phyloP scores from a whole-genome alignment of 2,797 vertebrate genomes.

The Tiaroga cobitis region DNA sequence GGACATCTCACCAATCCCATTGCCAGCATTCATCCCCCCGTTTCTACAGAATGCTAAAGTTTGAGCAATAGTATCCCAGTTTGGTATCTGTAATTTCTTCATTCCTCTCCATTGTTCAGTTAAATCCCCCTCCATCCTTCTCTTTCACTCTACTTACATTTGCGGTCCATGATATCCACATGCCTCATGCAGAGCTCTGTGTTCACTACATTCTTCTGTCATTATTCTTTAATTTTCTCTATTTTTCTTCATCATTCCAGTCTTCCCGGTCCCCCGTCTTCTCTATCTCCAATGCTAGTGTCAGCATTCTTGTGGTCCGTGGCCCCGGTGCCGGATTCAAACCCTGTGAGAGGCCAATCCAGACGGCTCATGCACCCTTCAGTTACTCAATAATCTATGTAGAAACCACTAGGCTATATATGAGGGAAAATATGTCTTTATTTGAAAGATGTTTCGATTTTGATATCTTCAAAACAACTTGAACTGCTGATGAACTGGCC shows the following conservation, averaged over 20 bases:
- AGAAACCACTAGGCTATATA: background rate
- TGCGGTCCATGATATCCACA: background rate
- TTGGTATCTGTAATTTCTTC: constrained; percentile 11
- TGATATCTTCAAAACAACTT: background rate
- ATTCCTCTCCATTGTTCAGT: background rate
- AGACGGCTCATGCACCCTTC: background rate
- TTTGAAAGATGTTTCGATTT: background rate
- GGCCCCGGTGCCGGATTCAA: constrained; percentile 9
- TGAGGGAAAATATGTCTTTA: background rate
- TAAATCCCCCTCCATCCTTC: constrained; percentile 27
- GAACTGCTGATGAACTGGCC: constrained; percentile 7
- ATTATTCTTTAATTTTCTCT: constrained; percentile 12
- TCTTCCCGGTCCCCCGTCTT: constrained; percentile 17
- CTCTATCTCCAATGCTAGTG: constrained; percentile 26
- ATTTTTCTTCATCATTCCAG: constrained; percentile 37
- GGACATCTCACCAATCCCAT: background rate
- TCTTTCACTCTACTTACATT: constrained; percentile 34
- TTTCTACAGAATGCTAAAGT: constrained; percentile 12
- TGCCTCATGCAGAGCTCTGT: constrained; percentile 7
- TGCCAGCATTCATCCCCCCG: background rate
- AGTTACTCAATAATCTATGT: background rate
- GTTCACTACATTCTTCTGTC: constrained; percentile 21
- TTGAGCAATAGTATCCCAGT: constrained; percentile 48
- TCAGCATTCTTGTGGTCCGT: constrained; percentile 50
- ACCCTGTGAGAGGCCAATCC: constrained; percentile 2